These are phyloP conservation scores for Cerastis rubricosa DNA, from an alignment of 2,888 invertebrate genomes.

Conservation along the genomic window DNA sequence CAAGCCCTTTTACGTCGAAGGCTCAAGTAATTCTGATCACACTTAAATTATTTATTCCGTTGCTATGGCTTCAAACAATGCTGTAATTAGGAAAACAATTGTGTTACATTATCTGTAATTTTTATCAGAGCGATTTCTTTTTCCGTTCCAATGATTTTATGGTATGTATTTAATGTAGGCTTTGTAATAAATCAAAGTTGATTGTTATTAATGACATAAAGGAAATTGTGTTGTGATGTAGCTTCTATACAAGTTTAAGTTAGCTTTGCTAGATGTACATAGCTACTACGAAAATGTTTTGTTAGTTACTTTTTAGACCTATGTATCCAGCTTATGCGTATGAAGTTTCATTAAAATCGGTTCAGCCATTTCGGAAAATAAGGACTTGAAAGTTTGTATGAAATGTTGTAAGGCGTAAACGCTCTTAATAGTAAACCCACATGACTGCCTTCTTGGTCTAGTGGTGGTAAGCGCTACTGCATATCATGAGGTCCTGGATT, in stretches of 20 bases:
- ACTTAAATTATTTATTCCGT: slow-evolving; percentile 41
- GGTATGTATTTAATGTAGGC: slow-evolving; percentile 30
- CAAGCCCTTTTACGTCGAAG: neutral
- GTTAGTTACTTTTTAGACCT: no score
- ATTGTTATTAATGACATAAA: neutral
- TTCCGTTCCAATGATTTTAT: slow-evolving; percentile 57
- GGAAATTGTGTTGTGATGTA: no score
- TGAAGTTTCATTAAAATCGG: no score
- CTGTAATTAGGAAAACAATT: slow-evolving; percentile 61
- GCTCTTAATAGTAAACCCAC: neutral
- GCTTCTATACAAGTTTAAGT: neutral
- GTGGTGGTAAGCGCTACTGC: neutral
- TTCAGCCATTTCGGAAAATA: no score
- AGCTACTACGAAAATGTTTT: no score
- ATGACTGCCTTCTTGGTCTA: neutral
- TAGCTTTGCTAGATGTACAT: neutral
- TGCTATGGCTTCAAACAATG: slow-evolving; percentile 59
- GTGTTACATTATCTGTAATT: slow-evolving; percentile 55
- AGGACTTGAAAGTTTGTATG: no score
- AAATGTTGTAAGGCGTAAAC: no score
- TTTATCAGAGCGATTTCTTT: slow-evolving; percentile 51
- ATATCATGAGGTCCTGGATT: neutral
- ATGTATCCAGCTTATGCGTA: no score
- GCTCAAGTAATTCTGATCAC: slow-evolving; percentile 14
- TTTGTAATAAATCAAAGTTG: slow-evolving; percentile 27